Conservation (phyloP, 2,113 vertebrate species). For the Mixornis gularis region DNA sequence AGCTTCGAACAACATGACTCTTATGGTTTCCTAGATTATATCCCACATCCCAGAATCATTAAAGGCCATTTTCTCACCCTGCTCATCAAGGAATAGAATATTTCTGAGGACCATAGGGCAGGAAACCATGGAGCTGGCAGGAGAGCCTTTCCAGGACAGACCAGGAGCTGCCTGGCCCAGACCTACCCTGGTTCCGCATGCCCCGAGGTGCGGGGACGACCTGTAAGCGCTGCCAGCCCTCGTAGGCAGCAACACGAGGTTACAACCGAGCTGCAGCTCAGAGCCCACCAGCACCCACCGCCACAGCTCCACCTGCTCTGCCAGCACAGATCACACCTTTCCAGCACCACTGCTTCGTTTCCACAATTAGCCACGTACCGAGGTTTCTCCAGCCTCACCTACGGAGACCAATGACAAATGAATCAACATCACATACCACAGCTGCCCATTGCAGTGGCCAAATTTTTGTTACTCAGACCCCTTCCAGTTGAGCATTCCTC, state of each 20-base stretch:
- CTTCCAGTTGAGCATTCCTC: not conserved
- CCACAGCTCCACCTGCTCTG: not conserved
- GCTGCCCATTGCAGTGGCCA: rapidly evolving
- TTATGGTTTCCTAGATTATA: not conserved
- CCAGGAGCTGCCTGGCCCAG: not conserved
- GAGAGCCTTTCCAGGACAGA: not conserved
- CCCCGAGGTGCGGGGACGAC: rapidly evolving
- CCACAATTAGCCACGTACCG: rapidly evolving
- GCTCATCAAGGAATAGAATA: not conserved
- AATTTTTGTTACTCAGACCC: not conserved
- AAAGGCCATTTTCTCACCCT: not conserved
- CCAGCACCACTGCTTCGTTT: not conserved
- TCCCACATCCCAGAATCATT: not conserved
- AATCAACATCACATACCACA: not conserved
- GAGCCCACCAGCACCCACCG: not conserved
- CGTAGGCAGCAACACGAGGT: not conserved
- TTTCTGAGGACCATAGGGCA: not conserved
- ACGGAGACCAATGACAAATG: not conserved
- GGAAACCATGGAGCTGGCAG: not conserved
- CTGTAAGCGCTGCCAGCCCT: not conserved
- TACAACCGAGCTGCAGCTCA: not conserved
- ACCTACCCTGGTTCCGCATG: not conserved
- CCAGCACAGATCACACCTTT: not conserved
- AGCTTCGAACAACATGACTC: not conserved
- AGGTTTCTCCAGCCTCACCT: not conserved